phyloP scores from a whole-genome alignment of 2,797 vertebrate species.

The Martes flavigula region DNA sequence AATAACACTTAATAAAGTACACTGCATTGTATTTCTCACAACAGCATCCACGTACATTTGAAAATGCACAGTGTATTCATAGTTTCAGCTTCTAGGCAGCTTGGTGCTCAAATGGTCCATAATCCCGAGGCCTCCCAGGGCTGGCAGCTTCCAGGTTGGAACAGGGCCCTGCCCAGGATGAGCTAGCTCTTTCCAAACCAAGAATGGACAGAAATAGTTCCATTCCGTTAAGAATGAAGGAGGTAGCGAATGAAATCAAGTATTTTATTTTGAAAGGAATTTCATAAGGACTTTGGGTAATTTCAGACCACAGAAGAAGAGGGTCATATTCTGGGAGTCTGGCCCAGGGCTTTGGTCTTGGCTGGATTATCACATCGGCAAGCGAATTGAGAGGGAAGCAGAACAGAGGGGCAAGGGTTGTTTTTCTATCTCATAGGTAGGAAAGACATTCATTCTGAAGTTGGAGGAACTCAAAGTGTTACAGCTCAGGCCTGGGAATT shows the following conservation, averaged over 20 bases:
- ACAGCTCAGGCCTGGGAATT: not conserved
- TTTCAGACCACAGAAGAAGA: not conserved
- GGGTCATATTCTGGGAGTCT: not conserved
- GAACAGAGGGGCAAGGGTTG: not conserved
- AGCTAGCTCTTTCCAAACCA: not conserved
- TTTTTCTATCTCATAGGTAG: not conserved
- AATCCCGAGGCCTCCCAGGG: not conserved
- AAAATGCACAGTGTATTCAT: accelerated
- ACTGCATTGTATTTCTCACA: not conserved
- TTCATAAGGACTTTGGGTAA: not conserved
- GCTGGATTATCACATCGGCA: not conserved
- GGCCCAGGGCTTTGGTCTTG: not conserved
- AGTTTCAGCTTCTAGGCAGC: not conserved
- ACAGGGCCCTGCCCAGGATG: not conserved
- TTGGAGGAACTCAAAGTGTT: not conserved
- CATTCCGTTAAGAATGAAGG: conserved; percentile 9
- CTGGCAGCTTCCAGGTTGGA: not conserved
- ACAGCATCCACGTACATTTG: not conserved
- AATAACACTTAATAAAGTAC: not conserved
- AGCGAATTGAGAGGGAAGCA: not conserved
- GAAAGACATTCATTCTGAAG: not conserved
- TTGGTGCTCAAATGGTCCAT: not conserved
- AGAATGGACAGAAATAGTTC: not conserved
- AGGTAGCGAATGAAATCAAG: not conserved
- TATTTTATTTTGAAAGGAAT: not conserved